Conservation (phyloP, 2,888 invertebrate genomes). For the Gymnocheta viridis region DNA sequence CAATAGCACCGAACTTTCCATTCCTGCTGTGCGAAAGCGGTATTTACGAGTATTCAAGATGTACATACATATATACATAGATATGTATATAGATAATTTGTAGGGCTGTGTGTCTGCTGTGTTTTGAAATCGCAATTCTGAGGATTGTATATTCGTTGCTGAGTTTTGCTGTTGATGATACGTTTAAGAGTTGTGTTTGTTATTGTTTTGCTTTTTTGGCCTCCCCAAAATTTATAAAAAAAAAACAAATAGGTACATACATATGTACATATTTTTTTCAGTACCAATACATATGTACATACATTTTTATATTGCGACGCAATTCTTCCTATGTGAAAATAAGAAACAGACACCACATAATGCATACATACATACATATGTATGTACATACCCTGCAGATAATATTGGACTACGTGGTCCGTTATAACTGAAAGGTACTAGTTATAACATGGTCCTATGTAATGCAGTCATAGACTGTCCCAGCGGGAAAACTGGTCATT, state of each 20-base stretch:
- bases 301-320: slow-evolving; percentile 47
- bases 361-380: neutral
- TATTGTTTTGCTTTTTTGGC: slow-evolving; percentile 43
- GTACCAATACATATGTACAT: neutral
- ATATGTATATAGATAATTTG: neutral
- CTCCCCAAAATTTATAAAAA: slow-evolving; percentile 19
- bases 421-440: too few relatives aligned
- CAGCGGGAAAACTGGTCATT: too few relatives aligned
- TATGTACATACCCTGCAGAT: too few relatives aligned
- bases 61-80: neutral
- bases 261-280: neutral
- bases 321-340: slow-evolving; percentile 21
- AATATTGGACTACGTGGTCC: too few relatives aligned
- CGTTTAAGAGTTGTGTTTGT: slow-evolving; percentile 8
- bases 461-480: too few relatives aligned
- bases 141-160: too few relatives aligned
- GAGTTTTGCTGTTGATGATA: neutral
- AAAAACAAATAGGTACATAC: neutral
- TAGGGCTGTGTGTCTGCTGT: neutral
- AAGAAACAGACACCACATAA: neutral
- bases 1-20: too few relatives aligned
- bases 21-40: too few relatives aligned
- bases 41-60: neutral
- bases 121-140: too few relatives aligned
- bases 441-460: too few relatives aligned